Conservation (phyloP, 1,140 invertebrate species). For the Nylanderia fulva region DNA sequence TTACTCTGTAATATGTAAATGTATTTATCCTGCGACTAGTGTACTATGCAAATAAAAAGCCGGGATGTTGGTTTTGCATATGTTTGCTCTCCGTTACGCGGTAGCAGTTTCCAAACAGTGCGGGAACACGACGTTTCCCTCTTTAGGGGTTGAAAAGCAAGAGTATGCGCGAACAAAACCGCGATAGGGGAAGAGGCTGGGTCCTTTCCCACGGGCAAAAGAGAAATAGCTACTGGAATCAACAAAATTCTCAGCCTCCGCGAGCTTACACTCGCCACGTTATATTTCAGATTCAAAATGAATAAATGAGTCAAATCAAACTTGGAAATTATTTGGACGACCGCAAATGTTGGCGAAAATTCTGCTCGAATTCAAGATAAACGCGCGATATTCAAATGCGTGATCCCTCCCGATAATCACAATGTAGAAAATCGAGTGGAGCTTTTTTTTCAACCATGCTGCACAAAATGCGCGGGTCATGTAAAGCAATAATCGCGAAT, state of each 20-base stretch:
- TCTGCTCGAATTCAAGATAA: background rate
- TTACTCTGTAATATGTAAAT: background rate
- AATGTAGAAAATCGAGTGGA: background rate
- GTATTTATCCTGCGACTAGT: constrained; percentile 31
- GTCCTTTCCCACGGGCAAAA: constrained; percentile 4
- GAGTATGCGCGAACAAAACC: background rate
- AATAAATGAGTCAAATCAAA: background rate
- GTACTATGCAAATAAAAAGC: constrained; percentile 34
- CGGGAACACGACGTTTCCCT: constrained; percentile 13
- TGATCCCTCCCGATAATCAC: background rate
- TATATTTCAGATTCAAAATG: background rate
- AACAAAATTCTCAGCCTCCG: background rate
- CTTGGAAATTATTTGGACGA: background rate
- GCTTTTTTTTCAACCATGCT: background rate
- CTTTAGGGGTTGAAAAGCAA: background rate
- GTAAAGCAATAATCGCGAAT: constrained; percentile 23
- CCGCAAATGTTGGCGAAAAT: background rate
- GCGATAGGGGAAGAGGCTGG: constrained; percentile 6
- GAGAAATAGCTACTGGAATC: background rate
- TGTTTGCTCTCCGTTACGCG: constrained; percentile 32
- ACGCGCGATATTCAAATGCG: background rate
- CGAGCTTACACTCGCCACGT: background rate
- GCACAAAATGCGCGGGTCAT: constrained; percentile 1
- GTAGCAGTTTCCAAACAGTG: constrained; percentile 40
- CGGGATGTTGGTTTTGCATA: constrained; percentile 42